Percentiles rank a stretch among this genome's conserved stretches.
phyloP scores from a whole-genome alignment of 2,113 vertebrate species.

The Oryctolagus cuniculus region mOryCun1.1 NC_091443.1:59329501-59330000 shows the following conservation, averaged over 20 bases:
- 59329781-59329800: neutral
- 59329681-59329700: neutral
- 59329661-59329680: slow-evolving; percentile 23
- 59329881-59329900: slow-evolving; percentile 73
- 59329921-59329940: slow-evolving; percentile 79
- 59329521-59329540: neutral
- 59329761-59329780: neutral
- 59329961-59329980: slow-evolving; percentile 79
- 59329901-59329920: slow-evolving; percentile 66
- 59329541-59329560: neutral
- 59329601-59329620: neutral
- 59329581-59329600: neutral
- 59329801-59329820: slow-evolving; percentile 7
- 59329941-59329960: slow-evolving; percentile 81
- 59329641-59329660: slow-evolving; percentile 18
- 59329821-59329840: slow-evolving; percentile 67
- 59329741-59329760: neutral
- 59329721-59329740: neutral
- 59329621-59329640: neutral
- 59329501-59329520: neutral
- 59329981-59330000: slow-evolving; percentile 79
- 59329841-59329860: slow-evolving; percentile 60
- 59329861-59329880: slow-evolving; percentile 69
- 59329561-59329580: neutral
- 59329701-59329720: neutral